phyloP scores from a whole-genome alignment of 2,888 invertebrate genomes.

The Drosophila antonietae region DNA sequence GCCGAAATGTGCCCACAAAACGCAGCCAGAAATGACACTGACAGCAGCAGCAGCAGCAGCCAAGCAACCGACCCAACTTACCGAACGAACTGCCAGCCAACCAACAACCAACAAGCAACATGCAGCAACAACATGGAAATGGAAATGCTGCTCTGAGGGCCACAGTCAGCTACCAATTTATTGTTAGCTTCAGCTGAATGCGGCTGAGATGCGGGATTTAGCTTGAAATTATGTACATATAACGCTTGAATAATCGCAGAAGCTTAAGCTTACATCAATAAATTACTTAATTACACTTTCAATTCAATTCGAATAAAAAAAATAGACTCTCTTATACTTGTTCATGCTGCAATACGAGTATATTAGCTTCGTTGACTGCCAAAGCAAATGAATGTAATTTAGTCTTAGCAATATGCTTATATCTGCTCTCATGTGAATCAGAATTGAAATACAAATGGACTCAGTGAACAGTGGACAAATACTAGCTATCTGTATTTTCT shows the following conservation, averaged over 20 bases:
- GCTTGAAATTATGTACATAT: background rate
- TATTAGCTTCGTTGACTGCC: background rate
- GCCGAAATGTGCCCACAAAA: slow-evolving; percentile 83
- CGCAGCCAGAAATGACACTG: slow-evolving; percentile 79
- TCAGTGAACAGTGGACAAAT: too few relatives aligned
- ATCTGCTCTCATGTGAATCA: too few relatives aligned
- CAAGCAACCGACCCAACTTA: slow-evolving; percentile 31
- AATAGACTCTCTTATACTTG: background rate
- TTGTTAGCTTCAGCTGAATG: slow-evolving; percentile 3
- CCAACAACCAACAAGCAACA: slow-evolving; percentile 6
- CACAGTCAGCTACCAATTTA: slow-evolving; percentile 25
- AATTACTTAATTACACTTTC: background rate
- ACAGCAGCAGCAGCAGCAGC: slow-evolving; percentile 62
- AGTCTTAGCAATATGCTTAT: too few relatives aligned
- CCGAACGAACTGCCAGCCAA: slow-evolving; percentile 7
- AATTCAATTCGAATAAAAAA: background rate
- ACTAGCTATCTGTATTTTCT: too few relatives aligned
- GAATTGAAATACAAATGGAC: too few relatives aligned
- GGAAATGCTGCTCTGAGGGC: slow-evolving; percentile 8
- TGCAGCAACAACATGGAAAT: slow-evolving; percentile 10
- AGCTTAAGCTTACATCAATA: background rate
- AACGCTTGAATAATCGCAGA: background rate
- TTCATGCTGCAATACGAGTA: background rate
- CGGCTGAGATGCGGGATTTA: background rate
- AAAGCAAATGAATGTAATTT: too few relatives aligned